These are phyloP conservation scores for Drosophila fulvimacula DNA, from an alignment of 2,888 invertebrate genomes.

Conservation along the genomic window DNA sequence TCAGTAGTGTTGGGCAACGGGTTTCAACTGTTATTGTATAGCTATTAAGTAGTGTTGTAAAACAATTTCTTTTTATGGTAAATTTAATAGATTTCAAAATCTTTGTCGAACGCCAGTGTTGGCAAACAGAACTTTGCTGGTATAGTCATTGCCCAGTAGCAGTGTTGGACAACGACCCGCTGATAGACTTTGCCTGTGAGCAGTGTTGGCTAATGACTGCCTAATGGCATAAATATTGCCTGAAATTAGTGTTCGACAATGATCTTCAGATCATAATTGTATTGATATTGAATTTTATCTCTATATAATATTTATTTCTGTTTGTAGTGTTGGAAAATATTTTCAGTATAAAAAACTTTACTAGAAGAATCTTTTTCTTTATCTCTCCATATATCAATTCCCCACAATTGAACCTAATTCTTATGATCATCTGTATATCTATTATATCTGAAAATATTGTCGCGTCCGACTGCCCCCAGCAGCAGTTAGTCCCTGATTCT, in stretches of 20 bases:
- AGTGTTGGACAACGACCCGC: neutral
- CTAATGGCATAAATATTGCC: neutral
- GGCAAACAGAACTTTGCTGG: neutral
- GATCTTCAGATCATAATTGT: neutral
- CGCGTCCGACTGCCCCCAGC: constrained; percentile 1
- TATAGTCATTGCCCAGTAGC: neutral
- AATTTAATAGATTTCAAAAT: too few species aligned
- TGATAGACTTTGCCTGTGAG: too few species aligned
- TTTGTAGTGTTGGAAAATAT: neutral
- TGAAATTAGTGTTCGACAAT: neutral
- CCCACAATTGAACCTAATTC: neutral
- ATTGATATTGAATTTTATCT: neutral
- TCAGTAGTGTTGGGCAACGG: neutral
- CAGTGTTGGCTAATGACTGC: neutral
- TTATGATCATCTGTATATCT: neutral
- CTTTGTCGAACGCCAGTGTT: too few species aligned
- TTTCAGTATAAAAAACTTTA: too few species aligned
- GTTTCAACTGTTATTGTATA: neutral
- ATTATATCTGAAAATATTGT: neutral
- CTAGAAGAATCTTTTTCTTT: neutral
- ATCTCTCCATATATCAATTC: neutral
- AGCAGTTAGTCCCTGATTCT: too few species aligned
- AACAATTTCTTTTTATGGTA: too few species aligned
- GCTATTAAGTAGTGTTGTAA: too few species aligned
- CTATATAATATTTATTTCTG: neutral